A percentile compares a stretch with the other conserved stretches of the same genome.
These are phyloP conservation scores for Harmothoe impar DNA, from an alignment of 2,888 invertebrate species.

Conservation along the genomic window DNA sequence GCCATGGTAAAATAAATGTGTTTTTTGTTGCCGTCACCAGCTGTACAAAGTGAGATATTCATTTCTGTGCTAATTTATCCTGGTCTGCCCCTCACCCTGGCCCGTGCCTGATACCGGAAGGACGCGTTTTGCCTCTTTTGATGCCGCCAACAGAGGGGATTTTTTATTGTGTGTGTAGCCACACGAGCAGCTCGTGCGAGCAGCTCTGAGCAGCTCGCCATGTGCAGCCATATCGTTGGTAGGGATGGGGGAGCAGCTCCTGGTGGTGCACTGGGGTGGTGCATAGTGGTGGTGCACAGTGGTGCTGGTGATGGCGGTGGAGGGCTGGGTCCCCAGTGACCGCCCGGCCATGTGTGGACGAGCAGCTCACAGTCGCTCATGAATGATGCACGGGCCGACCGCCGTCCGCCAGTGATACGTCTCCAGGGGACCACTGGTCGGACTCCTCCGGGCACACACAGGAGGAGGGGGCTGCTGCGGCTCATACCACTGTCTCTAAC, in stretches of 20 bases:
- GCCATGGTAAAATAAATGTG: neutral
- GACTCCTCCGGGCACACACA: constrained; percentile 17
- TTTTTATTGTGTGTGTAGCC: constrained; percentile 40
- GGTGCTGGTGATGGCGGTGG: constrained; percentile 38
- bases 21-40: constrained; percentile 14
- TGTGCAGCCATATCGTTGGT: constrained; percentile 27
- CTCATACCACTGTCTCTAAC: constrained; percentile 47
- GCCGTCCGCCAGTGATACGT: constrained; percentile 46
- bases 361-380: constrained; percentile 24
- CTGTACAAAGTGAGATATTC: constrained; percentile 51
- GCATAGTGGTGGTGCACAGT: neutral
- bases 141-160: constrained; percentile 26
- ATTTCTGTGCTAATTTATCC: constrained; percentile 30
- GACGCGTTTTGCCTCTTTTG: neutral
- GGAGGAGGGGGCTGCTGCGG: neutral
- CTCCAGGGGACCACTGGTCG: constrained; percentile 45
- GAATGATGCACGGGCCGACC: constrained; percentile 47
- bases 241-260: neutral
- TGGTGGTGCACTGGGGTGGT: neutral
- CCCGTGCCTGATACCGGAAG: neutral
- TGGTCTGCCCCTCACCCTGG: neutral
- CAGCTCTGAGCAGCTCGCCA: neutral
- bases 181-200: constrained; percentile 36
- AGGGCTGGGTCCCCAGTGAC: constrained; percentile 39
- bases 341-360: constrained; percentile 48